phyloP scores from a whole-genome alignment of 2,113 vertebrate genomes.

The Galemys pyrenaicus region DNA sequence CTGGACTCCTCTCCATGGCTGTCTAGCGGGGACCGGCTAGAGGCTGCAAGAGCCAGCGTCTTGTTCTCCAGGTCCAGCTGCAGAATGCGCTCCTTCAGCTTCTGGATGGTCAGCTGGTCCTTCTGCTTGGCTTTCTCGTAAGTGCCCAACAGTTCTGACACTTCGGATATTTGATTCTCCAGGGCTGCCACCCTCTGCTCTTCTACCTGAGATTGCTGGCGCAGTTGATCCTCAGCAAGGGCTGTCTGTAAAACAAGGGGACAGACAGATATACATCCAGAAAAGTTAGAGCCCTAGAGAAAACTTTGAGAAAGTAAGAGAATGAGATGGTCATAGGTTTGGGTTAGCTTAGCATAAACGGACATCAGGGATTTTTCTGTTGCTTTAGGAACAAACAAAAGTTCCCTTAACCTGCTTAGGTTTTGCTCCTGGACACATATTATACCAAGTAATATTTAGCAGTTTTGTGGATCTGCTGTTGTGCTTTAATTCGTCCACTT shows the following conservation, averaged over 20 bases:
- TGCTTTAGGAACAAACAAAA: background rate
- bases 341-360: background rate
- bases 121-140: slow-evolving; percentile 92
- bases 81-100: slow-evolving; percentile 90
- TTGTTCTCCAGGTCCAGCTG: slow-evolving; percentile 97
- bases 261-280: slow-evolving; percentile 2
- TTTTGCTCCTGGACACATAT: background rate
- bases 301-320: background rate
- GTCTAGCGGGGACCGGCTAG: slow-evolving; percentile 83
- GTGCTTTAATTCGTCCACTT: background rate
- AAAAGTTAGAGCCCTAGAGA: background rate
- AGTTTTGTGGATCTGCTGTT: background rate
- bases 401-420: background rate
- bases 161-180: slow-evolving; percentile 91
- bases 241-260: slow-evolving; percentile 81
- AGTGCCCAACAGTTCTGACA: slow-evolving; percentile 92
- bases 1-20: slow-evolving; percentile 84
- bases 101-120: slow-evolving; percentile 90
- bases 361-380: background rate
- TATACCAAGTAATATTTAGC: background rate
- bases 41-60: slow-evolving; percentile 89
- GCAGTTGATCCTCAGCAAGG: slow-evolving; percentile 89
- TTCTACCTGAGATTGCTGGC: slow-evolving; percentile 88
- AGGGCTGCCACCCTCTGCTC: slow-evolving; percentile 90
- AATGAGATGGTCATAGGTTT: background rate